Conservation (phyloP, 2,888 invertebrate species). For the Lithosia quadra region DNA sequence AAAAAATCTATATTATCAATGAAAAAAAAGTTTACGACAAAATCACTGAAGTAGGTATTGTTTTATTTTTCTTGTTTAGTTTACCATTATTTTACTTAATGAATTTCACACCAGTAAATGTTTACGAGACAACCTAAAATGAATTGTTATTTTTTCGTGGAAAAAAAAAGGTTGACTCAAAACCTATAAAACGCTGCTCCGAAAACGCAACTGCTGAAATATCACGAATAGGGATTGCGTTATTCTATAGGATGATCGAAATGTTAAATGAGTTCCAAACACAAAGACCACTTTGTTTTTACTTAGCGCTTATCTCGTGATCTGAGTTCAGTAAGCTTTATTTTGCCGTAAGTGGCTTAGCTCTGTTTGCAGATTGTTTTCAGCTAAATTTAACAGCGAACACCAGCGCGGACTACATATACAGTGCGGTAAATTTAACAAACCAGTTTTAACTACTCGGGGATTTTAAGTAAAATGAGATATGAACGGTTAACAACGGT, state of each 20-base stretch:
- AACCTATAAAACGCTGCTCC: background rate
- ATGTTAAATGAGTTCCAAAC: background rate
- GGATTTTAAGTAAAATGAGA: background rate
- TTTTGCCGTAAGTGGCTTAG: conserved; percentile 30
- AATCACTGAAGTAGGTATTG: background rate
- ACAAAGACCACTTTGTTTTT: conserved; percentile 5
- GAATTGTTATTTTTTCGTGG: conserved; percentile 1
- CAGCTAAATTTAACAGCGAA: conserved; percentile 27
- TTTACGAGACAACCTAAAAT: too few species aligned
- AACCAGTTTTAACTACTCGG: conserved; percentile 11
- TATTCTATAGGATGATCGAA: background rate
- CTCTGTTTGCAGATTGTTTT: conserved; percentile 41
- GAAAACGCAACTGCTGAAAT: background rate
- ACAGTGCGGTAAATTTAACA: conserved; percentile 16
- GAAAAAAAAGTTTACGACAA: background rate
- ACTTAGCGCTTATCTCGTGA: conserved; percentile 10
- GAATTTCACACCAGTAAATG: too few species aligned
- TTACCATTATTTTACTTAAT: too few species aligned
- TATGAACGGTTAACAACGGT: background rate
- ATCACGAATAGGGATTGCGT: background rate
- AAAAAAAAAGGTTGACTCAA: background rate
- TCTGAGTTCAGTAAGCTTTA: conserved; percentile 16
- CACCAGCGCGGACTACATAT: background rate
- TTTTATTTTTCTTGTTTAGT: too few species aligned
- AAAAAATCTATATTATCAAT: background rate